Conservation (phyloP, 2,113 vertebrate species). For the cattle (Bos taurus) region ARS-UCD2.0 NC_037351.1:31048501-31049000, state of each 20-base stretch:
- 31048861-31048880: not conserved
- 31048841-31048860: not conserved
- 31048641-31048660: not conserved
- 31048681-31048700: not conserved
- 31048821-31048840: not conserved
- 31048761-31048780: not conserved
- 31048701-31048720: not conserved
- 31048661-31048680: rapidly evolving
- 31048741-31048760: not conserved
- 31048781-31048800: not conserved
- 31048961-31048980: not conserved
- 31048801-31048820: not conserved
- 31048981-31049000: not conserved
- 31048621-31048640: not conserved
- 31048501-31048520: not conserved
- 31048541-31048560: not conserved
- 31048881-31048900: not conserved
- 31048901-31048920: not conserved
- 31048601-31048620: not conserved
- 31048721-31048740: not conserved
- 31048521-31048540: not conserved
- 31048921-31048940: not conserved
- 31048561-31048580: rapidly evolving
- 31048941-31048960: not conserved
- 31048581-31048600: too few species aligned